Percentiles rank a stretch among this genome's conserved stretches.
phyloP scores from a whole-genome alignment of 2,888 invertebrate genomes.

The Acanthococcus lagerstroemiae region DNA sequence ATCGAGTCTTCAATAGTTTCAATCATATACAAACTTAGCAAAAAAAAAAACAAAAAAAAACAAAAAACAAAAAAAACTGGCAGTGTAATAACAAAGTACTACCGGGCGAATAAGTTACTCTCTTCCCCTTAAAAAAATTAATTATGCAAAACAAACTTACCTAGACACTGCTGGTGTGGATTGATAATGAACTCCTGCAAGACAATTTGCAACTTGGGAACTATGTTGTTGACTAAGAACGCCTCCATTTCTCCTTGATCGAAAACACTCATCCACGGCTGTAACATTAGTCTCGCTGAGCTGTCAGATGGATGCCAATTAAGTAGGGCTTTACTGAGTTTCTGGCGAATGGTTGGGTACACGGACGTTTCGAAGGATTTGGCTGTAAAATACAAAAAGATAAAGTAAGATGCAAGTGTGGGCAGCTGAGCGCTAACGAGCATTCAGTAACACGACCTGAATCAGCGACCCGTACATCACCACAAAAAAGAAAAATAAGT shows the following conservation, averaged over 20 bases:
- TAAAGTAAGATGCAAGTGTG: too few species aligned
- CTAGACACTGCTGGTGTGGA: constrained; percentile 61
- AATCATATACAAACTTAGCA: too few species aligned
- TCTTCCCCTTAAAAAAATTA: too few species aligned
- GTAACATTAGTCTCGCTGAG: constrained; percentile 81
- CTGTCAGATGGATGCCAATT: constrained; percentile 93
- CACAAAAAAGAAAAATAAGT: too few species aligned
- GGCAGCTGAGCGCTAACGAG: too few species aligned
- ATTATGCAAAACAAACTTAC: constrained; percentile 38
- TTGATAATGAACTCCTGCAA: constrained; percentile 56
- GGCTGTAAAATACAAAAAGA: constrained; percentile 38
- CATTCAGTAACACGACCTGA: too few species aligned
- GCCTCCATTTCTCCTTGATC: constrained; percentile 63
- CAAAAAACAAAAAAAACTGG: too few species aligned
- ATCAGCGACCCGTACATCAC: too few species aligned
- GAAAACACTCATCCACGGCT: constrained; percentile 78
- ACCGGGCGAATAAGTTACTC: too few species aligned
- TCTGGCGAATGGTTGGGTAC: constrained; percentile 84
- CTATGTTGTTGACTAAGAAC: constrained; percentile 74
- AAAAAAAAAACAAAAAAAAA: too few species aligned
- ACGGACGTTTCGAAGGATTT: constrained; percentile 51
- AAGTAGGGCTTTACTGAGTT: constrained; percentile 75
- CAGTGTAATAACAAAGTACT: too few species aligned
- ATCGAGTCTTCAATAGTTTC: too few species aligned
- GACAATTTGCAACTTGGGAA: constrained; percentile 67